Percentiles rank a stretch among this genome's conserved stretches.
Evolutionary conservation across 2,797 vertebrate species (phyloP).

Genomic region (Euthynnus affinis): DNA sequence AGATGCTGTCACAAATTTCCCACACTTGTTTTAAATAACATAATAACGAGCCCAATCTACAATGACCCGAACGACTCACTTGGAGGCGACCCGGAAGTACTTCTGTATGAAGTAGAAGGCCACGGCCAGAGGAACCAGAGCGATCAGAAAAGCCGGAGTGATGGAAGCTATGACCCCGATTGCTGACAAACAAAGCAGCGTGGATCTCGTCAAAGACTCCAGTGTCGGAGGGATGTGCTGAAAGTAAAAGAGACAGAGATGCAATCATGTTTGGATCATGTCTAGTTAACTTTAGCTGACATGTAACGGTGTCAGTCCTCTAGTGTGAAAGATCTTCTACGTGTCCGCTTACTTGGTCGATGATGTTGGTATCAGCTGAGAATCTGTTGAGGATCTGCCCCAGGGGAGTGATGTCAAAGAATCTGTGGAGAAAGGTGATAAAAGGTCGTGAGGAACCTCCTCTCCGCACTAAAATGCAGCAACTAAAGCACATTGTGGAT

Average conservation of each 20-base stretch:
- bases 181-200: slow-evolving; percentile 94
- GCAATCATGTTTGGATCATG: too few relatives aligned
- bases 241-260: neutral
- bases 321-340: too few relatives aligned
- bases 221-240: slow-evolving; percentile 96
- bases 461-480: too few relatives aligned
- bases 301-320: neutral
- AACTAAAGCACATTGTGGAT: too few relatives aligned
- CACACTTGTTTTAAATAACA: neutral
- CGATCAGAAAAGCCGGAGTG: slow-evolving; percentile 89
- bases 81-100: slow-evolving; percentile 98
- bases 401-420: slow-evolving; percentile 96
- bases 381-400: slow-evolving; percentile 98
- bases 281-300: too few relatives aligned
- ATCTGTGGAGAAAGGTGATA: slow-evolving; percentile 81
- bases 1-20: neutral
- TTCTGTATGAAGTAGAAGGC: slow-evolving; percentile 99
- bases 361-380: slow-evolving; percentile 98
- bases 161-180: slow-evolving; percentile 95
- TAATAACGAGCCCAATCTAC: neutral
- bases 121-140: slow-evolving; percentile 91
- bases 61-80: slow-evolving; percentile 87
- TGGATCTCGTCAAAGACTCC: slow-evolving; percentile 96
- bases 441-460: too few relatives aligned
- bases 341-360: slow-evolving; percentile 90